phyloP scores from a whole-genome alignment of 2,113 vertebrate species.

The Semicossyphus pulcher region DNA sequence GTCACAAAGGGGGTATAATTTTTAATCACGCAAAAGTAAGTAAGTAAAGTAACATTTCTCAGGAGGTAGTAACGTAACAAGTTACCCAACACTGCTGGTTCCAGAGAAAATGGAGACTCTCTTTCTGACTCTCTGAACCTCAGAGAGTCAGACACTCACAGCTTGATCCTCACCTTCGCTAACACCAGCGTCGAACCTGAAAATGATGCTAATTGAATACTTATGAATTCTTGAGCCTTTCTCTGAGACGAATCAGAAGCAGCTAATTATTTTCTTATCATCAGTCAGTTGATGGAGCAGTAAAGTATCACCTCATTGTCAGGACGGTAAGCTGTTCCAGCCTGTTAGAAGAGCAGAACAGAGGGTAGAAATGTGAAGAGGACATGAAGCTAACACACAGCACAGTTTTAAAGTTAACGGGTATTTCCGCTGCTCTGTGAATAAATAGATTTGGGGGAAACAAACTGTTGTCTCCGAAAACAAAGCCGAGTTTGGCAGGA shows the following conservation, averaged over 20 bases:
- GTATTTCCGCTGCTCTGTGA: not conserved
- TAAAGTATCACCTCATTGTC: not conserved
- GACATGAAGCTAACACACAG: too few species aligned
- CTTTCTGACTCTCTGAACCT: not conserved
- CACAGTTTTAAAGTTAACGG: too few species aligned
- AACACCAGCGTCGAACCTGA: not conserved
- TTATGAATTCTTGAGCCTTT: not conserved
- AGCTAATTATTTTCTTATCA: not conserved
- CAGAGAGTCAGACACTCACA: not conserved
- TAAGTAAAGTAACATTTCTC: too few species aligned
- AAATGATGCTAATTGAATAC: not conserved
- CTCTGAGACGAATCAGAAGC: not conserved
- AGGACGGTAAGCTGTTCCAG: not conserved
- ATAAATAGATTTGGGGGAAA: not conserved
- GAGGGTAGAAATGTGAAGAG: not conserved
- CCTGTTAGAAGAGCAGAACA: not conserved
- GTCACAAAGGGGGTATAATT: too few species aligned
- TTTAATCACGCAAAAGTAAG: too few species aligned
- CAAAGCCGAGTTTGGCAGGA: conserved; percentile 3
- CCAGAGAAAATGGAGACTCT: too few species aligned
- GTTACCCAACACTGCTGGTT: too few species aligned
- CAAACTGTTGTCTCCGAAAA: conserved; percentile 5
- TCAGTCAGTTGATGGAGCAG: not conserved
- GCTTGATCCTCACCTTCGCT: not conserved
- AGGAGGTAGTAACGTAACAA: too few species aligned